These are phyloP conservation scores for Centroberyx gerrardi DNA, from an alignment of 2,797 vertebrate species.

Conservation along the genomic window DNA sequence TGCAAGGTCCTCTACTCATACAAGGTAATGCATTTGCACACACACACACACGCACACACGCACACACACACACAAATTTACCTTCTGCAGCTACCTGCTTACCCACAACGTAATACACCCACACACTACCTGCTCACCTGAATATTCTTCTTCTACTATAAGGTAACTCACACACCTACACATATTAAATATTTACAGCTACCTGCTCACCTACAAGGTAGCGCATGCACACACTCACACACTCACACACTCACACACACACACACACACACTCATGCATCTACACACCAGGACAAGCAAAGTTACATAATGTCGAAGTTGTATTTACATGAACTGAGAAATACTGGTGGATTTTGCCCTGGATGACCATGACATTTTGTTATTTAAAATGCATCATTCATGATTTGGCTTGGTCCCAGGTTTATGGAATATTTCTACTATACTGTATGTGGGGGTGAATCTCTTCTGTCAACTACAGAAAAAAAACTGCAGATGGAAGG, in stretches of 20 bases:
- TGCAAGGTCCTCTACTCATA: slow-evolving; percentile 99
- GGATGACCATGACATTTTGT: background rate
- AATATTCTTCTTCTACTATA: too few species aligned
- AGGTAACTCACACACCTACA: background rate
- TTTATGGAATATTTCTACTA: too few species aligned
- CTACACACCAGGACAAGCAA: background rate
- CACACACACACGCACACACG: slow-evolving; percentile 4
- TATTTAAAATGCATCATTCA: background rate
- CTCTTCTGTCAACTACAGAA: background rate
- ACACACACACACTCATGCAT: background rate
- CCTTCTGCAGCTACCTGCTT: background rate
- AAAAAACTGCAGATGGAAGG: background rate
- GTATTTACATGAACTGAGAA: too few species aligned
- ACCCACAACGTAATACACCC: too few species aligned
- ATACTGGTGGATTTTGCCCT: too few species aligned
- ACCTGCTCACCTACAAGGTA: too few species aligned
- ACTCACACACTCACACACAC: background rate
- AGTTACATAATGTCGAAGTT: too few species aligned
- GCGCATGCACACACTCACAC: too few species aligned
- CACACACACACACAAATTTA: slow-evolving; percentile 2
- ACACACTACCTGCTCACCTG: too few species aligned
- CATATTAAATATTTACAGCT: background rate
- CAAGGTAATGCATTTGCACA: slow-evolving; percentile 85
- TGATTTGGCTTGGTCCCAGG: background rate
- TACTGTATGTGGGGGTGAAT: background rate